Evolutionary conservation across 2,888 invertebrate genomes (phyloP), one percentile per base, ranked within the genome.

Genomic region (Drosophila aldrichi): DNA sequence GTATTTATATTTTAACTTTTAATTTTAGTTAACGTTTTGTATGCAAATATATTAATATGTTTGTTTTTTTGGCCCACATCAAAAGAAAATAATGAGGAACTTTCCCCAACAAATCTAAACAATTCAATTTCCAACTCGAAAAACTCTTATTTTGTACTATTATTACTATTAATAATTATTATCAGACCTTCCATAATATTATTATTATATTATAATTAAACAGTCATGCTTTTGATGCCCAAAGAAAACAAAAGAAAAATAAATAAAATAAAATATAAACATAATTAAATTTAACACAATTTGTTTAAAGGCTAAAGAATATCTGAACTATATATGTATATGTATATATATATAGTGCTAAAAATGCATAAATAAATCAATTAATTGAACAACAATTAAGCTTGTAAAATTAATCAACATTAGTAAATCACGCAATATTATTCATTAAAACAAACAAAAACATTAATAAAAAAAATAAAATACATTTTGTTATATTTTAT

Each of bases 181-280:
- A 61, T 46, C 61, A 62, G 40, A 68, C 41, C 57, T 68, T 74
- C 71, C 64, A 72, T 60, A 62, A 48, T 66, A 69, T 62, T 52
- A 52, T 38, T 56, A 58, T 63, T 68, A 69, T 81, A 70, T 61
- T 69, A 80, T 70, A 84, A 71, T 81, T 61, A 70, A 84, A 84
- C 82, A 84, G 84, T 84, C 84, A 84, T 84, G 88, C 88, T 88
- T 81, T 80, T 84, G 84, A 88, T 84, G 86, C 82, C 84, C 84
- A 84, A 84, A 84, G 84, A 84, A 77, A 71, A 62, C 43, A 70
- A 63, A 70, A 38, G 52, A 38, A 52, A 62, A 54, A 61, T 18
- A 49, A 64, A 58, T n/a, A 43, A 66, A 57, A 61, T 18, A 49
- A 64, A 58, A 25, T 40, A 66, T 18, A 55, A 34, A n/a, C 8